These are phyloP conservation scores for Myotis myotis DNA, from an alignment of 2,797 vertebrate species.

Conservation along the genomic window DNA sequence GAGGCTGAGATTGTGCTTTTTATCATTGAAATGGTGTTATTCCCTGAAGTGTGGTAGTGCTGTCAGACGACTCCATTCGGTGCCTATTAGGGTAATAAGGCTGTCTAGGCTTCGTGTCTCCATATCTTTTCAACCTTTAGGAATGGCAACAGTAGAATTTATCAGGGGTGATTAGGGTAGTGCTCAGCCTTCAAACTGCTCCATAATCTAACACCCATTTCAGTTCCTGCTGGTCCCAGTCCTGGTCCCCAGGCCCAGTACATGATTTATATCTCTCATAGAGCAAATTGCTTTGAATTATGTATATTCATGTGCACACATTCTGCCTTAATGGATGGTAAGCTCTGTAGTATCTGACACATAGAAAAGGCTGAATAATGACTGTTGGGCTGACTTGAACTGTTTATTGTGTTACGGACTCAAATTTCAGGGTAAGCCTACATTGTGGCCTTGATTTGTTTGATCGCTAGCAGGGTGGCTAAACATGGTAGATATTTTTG, in stretches of 20 bases:
- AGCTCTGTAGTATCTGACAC: not conserved
- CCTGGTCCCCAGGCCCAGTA: not conserved
- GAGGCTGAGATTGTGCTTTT: not conserved
- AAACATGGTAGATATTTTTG: not conserved
- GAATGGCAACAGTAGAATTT: slow-evolving; percentile 6
- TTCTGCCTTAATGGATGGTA: not conserved
- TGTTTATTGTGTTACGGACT: not conserved
- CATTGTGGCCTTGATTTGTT: not conserved
- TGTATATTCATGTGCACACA: not conserved
- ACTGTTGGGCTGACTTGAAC: not conserved
- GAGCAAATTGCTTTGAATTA: slow-evolving; percentile 19
- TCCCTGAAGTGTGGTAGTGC: not conserved
- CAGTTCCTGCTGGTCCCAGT: not conserved
- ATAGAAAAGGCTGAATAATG: not conserved
- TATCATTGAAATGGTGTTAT: not conserved
- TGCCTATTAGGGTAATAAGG: not conserved
- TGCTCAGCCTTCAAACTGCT: not conserved
- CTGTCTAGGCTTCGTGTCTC: not conserved
- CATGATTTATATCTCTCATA: slow-evolving; percentile 55
- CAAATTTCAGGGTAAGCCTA: not conserved
- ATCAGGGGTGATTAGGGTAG: not conserved
- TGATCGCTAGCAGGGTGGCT: not conserved
- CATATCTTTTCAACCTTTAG: not conserved
- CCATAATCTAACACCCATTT: not conserved
- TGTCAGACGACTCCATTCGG: not conserved